A percentile compares a stretch with the other conserved stretches of the same genome.
phyloP scores from a whole-genome alignment of 2,888 invertebrate species.

The Spisula subtruncata region DNA sequence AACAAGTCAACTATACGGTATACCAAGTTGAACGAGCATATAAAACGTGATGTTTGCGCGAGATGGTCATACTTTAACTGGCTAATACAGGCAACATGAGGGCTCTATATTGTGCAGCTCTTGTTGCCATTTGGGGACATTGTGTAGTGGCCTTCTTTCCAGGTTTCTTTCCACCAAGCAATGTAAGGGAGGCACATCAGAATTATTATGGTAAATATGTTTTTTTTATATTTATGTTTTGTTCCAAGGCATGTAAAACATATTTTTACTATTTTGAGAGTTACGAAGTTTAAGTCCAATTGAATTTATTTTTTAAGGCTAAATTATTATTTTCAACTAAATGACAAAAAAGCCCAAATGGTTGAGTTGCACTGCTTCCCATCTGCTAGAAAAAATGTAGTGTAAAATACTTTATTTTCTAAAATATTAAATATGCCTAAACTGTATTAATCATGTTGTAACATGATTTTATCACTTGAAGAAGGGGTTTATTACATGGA shows the following conservation, averaged over 20 bases:
- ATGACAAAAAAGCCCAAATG: no score
- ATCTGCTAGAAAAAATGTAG: no score
- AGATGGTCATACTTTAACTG: not conserved
- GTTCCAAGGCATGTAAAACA: not conserved
- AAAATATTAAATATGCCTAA: no score
- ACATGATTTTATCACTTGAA: no score
- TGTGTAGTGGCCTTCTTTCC: slow-evolving; percentile 8
- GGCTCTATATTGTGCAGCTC: slow-evolving; percentile 52
- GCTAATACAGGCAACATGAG: slow-evolving; percentile 44
- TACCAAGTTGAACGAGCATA: not conserved
- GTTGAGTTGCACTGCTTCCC: no score
- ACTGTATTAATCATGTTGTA: no score
- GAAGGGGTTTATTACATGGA: no score
- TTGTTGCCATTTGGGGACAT: slow-evolving; percentile 45
- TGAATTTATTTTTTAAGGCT: no score
- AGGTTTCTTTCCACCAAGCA: slow-evolving; percentile 20
- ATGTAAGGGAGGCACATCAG: slow-evolving; percentile 43
- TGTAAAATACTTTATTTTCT: no score
- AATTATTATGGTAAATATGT: slow-evolving; percentile 52
- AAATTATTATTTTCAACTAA: no score
- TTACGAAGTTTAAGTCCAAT: not conserved
- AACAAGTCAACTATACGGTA: slow-evolving; percentile 1
- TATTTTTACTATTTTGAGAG: not conserved
- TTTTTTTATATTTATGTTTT: not conserved
- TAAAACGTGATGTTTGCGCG: slow-evolving; percentile 3